Evolutionary conservation across 2,888 invertebrate genomes (phyloP), one percentile per base, ranked within the genome.

Genomic region (Pandemis heparana): DNA sequence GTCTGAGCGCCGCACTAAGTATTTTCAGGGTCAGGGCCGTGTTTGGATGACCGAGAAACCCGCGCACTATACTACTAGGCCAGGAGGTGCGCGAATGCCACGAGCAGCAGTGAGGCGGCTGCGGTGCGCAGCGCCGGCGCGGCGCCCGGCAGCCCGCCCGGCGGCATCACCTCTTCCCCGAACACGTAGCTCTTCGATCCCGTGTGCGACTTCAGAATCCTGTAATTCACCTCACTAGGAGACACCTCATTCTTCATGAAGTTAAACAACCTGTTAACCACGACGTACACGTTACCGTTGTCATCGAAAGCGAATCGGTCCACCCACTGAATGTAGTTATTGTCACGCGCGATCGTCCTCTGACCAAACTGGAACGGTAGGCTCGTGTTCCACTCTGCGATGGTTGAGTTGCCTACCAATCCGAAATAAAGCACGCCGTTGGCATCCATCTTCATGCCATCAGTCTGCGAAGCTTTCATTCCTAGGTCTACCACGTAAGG

Each of bases 361-460:
- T 96, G 96, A 32, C 95, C 96, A 72, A 90, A 90, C 62, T 92
- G 92, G 81, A 96, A 96, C 60, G 95, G 91, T 38, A 91, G 86
- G 39, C 93, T 94, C 0, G 96, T 95, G 85, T 97, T 96, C 96
- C 97, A 97, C 88, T 95, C 95, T 14, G 96, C 96, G 65, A 97
- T 95, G 32, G 96, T 96, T 76, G 96, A 96, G 80, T 96, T 96
- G 67, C 95, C 95, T 70, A 97, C 87, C 39, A 97, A 92, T 59
- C 97, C 97, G 85, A 95, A 97, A 89, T 96, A 97, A 10, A 97
- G 91, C 6, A 95, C 86, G 3, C 97, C 97, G 18, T 92, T 89
- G 16, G 96, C 95, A 79, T 97, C 96, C 96, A 97, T 96, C 75
- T 96, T 95, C 96, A 97, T 97, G 0, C 97, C 97, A 80, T 96